These are phyloP conservation scores for Nibea coibor DNA, from an alignment of 2,113 vertebrate genomes.

Conservation along the genomic window DNA sequence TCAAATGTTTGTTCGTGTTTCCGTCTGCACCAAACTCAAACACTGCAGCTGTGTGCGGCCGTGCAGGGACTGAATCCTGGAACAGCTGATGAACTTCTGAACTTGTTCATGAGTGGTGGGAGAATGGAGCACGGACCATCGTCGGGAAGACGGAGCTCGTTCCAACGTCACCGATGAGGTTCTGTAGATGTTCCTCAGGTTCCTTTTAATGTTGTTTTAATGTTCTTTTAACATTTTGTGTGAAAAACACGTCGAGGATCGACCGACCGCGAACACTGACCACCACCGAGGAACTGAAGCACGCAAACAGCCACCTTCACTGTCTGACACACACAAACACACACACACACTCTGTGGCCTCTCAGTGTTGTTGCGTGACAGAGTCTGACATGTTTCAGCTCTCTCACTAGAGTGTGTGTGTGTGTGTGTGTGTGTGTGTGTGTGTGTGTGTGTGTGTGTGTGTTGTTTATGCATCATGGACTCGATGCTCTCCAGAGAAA, in stretches of 20 bases:
- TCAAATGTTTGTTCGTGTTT: no score
- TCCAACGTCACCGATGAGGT: no score
- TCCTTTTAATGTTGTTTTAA: neutral
- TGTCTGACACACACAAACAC: constrained; percentile 11
- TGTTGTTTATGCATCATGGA: constrained; percentile 35
- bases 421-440: constrained; percentile 18
- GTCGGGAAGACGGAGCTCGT: no score
- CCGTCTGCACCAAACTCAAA: no score
- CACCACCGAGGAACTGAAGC: constrained; percentile 23
- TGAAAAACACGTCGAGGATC: neutral
- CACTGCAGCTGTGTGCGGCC: no score
- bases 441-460: constrained; percentile 18
- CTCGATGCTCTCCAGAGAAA: neutral
- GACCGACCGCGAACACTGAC: constrained; percentile 29
- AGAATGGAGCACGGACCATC: no score
- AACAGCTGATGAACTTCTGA: no score
- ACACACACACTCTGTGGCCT: constrained; percentile 6
- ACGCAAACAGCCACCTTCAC: constrained; percentile 42
- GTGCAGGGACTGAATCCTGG: no score
- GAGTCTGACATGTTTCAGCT: constrained; percentile 52
- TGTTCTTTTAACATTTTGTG: neutral
- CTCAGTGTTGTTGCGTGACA: constrained; percentile 65
- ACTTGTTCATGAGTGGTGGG: no score
- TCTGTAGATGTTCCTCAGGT: neutral
- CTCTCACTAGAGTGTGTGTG: constrained; percentile 41